Conservation (phyloP, 2,113 vertebrate genomes). For the Ia io region DNA sequence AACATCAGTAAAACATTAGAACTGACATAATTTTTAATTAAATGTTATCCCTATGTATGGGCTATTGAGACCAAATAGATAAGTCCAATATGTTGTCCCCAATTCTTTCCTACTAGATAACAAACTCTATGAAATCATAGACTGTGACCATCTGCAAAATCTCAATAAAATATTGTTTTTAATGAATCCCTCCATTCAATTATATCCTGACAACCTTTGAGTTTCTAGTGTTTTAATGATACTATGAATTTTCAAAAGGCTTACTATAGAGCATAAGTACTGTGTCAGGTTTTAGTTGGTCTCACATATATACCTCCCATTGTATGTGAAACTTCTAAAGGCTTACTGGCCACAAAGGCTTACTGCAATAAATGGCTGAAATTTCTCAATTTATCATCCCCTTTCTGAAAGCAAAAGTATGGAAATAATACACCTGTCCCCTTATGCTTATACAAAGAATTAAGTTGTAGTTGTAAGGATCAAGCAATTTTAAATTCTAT, state of each 20-base stretch:
- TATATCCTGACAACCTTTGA: neutral
- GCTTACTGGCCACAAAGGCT: neutral
- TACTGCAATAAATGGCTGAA: neutral
- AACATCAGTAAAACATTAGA: neutral
- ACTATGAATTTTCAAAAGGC: neutral
- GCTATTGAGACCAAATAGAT: neutral
- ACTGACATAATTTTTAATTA: neutral
- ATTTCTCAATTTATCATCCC: neutral
- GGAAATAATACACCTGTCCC: neutral
- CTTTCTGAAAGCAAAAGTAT: constrained; percentile 11
- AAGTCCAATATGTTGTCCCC: neutral
- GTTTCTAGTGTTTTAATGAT: neutral
- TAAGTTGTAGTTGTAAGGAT: neutral
- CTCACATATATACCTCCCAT: neutral
- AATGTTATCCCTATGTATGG: neutral
- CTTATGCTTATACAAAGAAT: neutral
- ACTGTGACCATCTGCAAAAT: neutral
- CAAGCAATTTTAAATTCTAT: neutral
- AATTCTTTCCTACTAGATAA: neutral
- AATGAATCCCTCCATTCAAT: neutral
- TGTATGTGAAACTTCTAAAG: neutral
- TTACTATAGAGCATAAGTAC: neutral
- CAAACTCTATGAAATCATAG: neutral
- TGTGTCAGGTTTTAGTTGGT: neutral
- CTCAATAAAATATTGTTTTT: neutral